Base-by-base conservation (phyloP, 2,888 invertebrate genomes). In the Tenthredo livida region DNA sequence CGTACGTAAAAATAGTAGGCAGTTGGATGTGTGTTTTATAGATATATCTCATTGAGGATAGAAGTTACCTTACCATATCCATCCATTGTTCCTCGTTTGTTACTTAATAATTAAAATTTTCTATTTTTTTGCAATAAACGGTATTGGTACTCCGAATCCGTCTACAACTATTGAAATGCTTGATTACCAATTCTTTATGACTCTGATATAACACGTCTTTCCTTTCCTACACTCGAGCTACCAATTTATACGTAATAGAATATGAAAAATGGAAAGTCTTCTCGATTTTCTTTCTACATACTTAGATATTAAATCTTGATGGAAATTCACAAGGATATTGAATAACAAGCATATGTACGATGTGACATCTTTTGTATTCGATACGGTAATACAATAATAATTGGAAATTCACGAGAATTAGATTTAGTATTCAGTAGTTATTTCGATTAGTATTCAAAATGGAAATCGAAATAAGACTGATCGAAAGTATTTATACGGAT, bases 401-500 rank as follows among this genome's bases (percentile, higher is more conserved):
- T 54, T 58, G 61, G 54, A 54, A 54, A 54, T 54, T 54, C 54
- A n/a, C n/a, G 54, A 54, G 6, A 54, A 54, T 54, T 54, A 7
- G 6, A 54, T 50, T 50, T n/a, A 50, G 50, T 50, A 50, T 50
- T 50, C 75, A 75, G 54, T 29, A 61, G 5, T 25, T 25, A 58
- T 50, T n/a, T 67, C 84, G 25, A 86, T 92, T 94, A 95, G 92
- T 96, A 98, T 94, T 99, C 99, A 93, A 98, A 98, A 90, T 97
- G 97, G 94, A 98, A 98, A 92, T 99, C 99, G 94, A 97, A 98
- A 94, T 99, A 99, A 75, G 98, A 97, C 91, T 97, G 97, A 95
- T 99, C 99, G 93, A 99, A 99, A 91, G 96, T 96, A 94, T 99
- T 99, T 85, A 99, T 96, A 91, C 99, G 95, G 75, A 99, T 97